Conservation (phyloP, 35 echinoderm and acorn worm genomes). For the Strongylocentrotus purpuratus region DNA sequence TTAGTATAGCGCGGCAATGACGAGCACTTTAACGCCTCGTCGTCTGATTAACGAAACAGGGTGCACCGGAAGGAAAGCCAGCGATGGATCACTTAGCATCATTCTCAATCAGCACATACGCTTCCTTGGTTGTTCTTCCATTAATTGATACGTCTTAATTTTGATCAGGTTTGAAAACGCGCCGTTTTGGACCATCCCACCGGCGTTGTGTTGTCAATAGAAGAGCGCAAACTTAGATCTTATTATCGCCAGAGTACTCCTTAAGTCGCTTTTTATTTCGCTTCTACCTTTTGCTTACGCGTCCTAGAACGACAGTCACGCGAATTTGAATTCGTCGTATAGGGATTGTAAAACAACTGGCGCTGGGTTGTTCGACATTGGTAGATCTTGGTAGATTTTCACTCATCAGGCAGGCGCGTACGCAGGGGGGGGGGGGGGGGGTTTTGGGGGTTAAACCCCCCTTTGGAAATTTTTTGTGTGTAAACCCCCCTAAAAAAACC, state of each 20-base stretch:
- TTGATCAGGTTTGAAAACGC: constrained; percentile 17
- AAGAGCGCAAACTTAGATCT: not conserved
- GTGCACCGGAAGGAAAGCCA: not conserved
- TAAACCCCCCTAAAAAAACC: no score
- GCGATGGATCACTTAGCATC: not conserved
- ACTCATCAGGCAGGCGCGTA: not conserved
- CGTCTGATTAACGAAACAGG: not conserved
- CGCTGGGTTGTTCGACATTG: not conserved
- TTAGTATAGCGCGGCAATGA: not conserved
- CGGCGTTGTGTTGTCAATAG: not conserved
- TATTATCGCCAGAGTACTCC: not conserved
- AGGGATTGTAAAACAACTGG: not conserved
- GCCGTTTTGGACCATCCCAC: not conserved
- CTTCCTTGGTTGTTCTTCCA: not conserved
- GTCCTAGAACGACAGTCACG: not conserved
- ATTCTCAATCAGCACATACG: not conserved
- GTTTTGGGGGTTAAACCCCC: no score
- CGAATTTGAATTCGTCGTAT: not conserved
- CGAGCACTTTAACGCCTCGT: not conserved
- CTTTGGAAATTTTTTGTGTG: no score
- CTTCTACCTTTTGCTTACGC: not conserved
- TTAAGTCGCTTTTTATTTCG: not conserved
- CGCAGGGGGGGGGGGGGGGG: no score
- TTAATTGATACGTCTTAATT: constrained; percentile 19
- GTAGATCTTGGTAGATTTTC: not conserved